Evolutionary conservation across 2,113 vertebrate species (phyloP).

Genomic region (Cranoglanis bouderius): DNA sequence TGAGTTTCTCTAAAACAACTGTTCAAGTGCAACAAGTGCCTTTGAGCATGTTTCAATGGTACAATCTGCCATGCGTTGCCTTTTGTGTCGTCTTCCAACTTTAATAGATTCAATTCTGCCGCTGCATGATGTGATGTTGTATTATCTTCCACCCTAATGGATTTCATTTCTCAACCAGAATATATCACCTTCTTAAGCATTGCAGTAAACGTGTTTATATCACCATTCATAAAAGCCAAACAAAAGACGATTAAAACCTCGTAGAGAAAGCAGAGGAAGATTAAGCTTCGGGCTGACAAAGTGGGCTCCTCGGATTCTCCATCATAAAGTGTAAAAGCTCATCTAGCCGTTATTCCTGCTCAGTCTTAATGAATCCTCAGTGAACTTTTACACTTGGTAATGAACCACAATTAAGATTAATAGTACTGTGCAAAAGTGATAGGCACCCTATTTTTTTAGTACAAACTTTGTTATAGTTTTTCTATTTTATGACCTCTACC

Average conservation of each 20-base stretch:
- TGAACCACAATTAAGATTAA: background rate
- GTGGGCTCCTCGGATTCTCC: background rate
- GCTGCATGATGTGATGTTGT: background rate
- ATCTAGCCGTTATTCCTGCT: background rate
- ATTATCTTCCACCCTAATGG: constrained; percentile 10
- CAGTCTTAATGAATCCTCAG: background rate
- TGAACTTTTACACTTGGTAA: background rate
- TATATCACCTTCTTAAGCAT: constrained; percentile 23
- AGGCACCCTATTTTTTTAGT: too few relatives aligned
- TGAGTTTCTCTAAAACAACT: background rate
- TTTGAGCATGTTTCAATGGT: background rate
- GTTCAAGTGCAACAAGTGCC: background rate
- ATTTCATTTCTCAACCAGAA: constrained; percentile 24
- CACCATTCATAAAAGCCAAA: constrained; percentile 30
- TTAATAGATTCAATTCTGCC: background rate
- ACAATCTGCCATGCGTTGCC: background rate
- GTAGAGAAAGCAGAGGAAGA: background rate
- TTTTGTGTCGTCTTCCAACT: background rate
- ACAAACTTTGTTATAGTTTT: too few relatives aligned
- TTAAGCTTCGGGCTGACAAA: background rate
- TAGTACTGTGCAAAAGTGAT: too few relatives aligned
- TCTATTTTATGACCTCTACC: too few relatives aligned
- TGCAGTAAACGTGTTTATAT: constrained; percentile 21
- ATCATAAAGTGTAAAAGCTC: background rate
- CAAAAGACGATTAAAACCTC: constrained; percentile 41